These are phyloP conservation scores for Garra rufa DNA, from an alignment of 2,113 vertebrate species.

Conservation along the genomic window DNA sequence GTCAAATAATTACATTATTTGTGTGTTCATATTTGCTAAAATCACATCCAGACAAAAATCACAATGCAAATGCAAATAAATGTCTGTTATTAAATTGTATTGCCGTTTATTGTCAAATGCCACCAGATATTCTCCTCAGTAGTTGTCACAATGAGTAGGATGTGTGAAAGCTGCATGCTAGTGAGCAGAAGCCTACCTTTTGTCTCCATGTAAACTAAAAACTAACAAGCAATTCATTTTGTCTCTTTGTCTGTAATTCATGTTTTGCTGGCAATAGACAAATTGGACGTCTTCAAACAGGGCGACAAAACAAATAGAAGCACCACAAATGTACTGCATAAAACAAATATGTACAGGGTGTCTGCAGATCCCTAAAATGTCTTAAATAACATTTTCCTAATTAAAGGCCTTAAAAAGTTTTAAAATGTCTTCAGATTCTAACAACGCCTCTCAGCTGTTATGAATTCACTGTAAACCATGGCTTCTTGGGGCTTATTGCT, in stretches of 20 bases:
- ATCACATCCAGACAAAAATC: too few species aligned
- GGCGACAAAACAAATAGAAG: not conserved
- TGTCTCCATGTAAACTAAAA: not conserved
- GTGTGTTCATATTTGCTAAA: too few species aligned
- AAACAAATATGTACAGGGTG: not conserved
- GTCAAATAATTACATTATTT: not conserved
- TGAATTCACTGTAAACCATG: too few species aligned
- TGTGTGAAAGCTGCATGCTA: slow-evolving; percentile 8
- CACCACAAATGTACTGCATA: not conserved
- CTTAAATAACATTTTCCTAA: too few species aligned
- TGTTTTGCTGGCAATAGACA: not conserved
- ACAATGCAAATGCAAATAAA: not conserved
- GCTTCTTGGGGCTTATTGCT: too few species aligned
- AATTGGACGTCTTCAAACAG: not conserved
- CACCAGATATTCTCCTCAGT: not conserved
- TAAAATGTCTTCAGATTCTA: too few species aligned
- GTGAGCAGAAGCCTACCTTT: not conserved
- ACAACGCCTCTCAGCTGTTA: too few species aligned
- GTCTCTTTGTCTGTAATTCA: not conserved
- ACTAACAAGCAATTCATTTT: not conserved
- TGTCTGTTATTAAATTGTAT: not conserved
- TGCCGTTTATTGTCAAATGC: not conserved
- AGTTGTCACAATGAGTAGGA: slow-evolving; percentile 4
- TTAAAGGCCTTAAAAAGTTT: too few species aligned
- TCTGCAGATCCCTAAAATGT: too few species aligned